Conservation (phyloP, 2,888 invertebrate species). For the Taenaris catops region DNA sequence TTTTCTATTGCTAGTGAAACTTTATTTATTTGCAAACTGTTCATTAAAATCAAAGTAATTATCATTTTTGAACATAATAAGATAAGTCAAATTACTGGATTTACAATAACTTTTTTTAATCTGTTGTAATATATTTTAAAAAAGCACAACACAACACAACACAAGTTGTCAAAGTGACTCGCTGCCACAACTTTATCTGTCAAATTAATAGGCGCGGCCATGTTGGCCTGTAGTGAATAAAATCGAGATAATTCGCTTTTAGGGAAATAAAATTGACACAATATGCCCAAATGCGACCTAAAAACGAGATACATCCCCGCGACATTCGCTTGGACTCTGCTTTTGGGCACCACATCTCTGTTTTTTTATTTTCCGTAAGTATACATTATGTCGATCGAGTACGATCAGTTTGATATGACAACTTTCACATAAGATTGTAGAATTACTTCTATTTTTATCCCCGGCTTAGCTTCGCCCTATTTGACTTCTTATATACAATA, state of each 20-base stretch:
- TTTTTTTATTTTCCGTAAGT: conserved; percentile 99
- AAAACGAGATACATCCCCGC: conserved; percentile 98
- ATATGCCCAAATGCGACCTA: conserved; percentile 97
- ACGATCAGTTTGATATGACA: conserved; percentile 67
- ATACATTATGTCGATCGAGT: conserved; percentile 58
- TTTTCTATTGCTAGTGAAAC: no score
- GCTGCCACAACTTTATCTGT: conserved; percentile 48
- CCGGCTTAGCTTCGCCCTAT: conserved; percentile 43
- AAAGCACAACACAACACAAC: no score
- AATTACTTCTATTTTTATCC: conserved; percentile 67
- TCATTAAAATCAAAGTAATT: no score
- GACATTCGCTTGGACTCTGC: conserved; percentile 98
- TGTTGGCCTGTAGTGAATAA: conserved; percentile 80
- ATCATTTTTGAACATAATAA: no score
- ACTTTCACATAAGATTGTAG: conserved; percentile 70
- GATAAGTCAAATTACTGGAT: no score
- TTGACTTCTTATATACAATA: conserved; percentile 29
- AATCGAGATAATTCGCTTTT: conserved; percentile 68
- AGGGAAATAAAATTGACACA: conserved; percentile 72
- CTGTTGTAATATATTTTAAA: no score
- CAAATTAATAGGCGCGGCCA: conserved; percentile 81
- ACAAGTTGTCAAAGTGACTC: conserved; percentile 24
- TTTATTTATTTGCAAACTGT: no score
- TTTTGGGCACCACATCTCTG: conserved; percentile 94
- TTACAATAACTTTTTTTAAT: no score